Conservation (phyloP, 2,797 vertebrate species). For the Oreortyx pictus region DNA sequence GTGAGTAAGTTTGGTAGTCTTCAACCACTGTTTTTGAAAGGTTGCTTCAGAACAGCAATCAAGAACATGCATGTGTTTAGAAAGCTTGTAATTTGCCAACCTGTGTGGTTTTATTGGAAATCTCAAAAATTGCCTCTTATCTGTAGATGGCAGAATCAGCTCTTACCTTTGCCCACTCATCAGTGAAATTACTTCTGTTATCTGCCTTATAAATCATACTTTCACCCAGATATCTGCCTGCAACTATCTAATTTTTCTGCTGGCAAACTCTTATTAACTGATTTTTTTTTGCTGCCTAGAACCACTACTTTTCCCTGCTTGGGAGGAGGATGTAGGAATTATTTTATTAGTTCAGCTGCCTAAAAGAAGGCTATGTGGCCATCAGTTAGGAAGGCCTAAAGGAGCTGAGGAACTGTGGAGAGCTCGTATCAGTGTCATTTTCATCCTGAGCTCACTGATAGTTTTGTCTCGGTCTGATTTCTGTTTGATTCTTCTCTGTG, state of each 20-base stretch:
- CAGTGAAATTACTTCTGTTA: conserved; percentile 59
- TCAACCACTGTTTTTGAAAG: not conserved
- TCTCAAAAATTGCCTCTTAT: conserved; percentile 19
- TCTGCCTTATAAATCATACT: conserved; percentile 32
- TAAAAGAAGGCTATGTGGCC: not conserved
- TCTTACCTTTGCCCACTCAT: conserved; percentile 11
- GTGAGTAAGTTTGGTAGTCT: not conserved
- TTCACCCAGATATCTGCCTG: not conserved
- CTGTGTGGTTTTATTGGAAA: not conserved
- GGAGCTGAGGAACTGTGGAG: not conserved
- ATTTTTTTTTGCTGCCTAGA: not conserved
- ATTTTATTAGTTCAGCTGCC: not conserved
- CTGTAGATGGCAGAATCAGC: not conserved
- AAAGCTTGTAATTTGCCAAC: not conserved
- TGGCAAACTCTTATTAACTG: not conserved
- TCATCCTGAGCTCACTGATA: not conserved
- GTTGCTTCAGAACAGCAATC: not conserved
- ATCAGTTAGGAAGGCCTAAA: not conserved
- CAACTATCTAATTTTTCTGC: conserved; percentile 27
- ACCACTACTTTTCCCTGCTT: not conserved
- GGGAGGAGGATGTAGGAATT: not conserved
- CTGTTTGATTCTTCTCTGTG: not conserved
- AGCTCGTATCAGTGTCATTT: not conserved
- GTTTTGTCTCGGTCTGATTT: not conserved
- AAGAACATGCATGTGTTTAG: not conserved